These are phyloP conservation scores for Aleiodes leptofemur DNA, from an alignment of 2,888 invertebrate genomes.

Conservation along the genomic window DNA sequence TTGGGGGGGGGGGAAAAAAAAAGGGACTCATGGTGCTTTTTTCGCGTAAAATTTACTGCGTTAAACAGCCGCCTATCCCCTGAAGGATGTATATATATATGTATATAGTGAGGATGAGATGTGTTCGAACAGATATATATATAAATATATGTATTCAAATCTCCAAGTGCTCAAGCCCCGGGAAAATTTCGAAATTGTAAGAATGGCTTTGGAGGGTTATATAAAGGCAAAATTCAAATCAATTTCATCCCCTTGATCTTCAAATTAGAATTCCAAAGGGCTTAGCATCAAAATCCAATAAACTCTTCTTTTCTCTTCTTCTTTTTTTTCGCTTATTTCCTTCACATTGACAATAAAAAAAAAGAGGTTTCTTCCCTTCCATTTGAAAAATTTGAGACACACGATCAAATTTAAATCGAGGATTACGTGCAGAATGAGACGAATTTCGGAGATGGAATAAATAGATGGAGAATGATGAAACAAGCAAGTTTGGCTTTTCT, in stretches of 20 bases:
- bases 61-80: slow-evolving; percentile 60
- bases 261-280: slow-evolving; percentile 32
- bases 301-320: no score
- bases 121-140: not conserved
- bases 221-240: slow-evolving; percentile 32
- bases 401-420: slow-evolving; percentile 35
- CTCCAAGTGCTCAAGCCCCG: not conserved
- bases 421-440: slow-evolving; percentile 16
- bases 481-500: slow-evolving; percentile 1
- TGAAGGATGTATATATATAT: slow-evolving; percentile 41
- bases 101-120: slow-evolving; percentile 5
- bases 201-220: slow-evolving; percentile 13
- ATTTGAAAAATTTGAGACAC: slow-evolving; percentile 23
- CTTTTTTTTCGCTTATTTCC: not conserved
- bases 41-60: slow-evolving; percentile 61
- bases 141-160: slow-evolving; percentile 15
- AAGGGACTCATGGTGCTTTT: slow-evolving; percentile 57
- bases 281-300: slow-evolving; percentile 21
- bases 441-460: slow-evolving; percentile 8
- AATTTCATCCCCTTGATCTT: slow-evolving; percentile 43
- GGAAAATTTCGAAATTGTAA: slow-evolving; percentile 25
- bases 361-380: not conserved
- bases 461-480: slow-evolving; percentile 7
- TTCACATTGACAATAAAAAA: not conserved
- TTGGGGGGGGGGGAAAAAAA: no score